phyloP scores from a whole-genome alignment of 2,113 vertebrate species.

The Carassius gibelio region DNA sequence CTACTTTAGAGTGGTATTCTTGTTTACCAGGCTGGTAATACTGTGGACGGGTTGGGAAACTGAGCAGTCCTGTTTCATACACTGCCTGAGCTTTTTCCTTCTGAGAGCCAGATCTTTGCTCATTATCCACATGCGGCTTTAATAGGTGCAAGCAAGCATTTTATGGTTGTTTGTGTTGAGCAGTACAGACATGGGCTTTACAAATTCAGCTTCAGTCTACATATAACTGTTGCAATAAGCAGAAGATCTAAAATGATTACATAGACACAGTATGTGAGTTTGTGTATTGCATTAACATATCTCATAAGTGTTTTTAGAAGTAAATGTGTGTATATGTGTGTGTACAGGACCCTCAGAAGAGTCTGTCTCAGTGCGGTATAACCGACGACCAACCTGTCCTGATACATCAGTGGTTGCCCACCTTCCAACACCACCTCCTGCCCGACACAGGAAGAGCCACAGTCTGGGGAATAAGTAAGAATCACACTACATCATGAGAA shows the following conservation, averaged over 20 bases:
- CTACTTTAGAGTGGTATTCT: neutral
- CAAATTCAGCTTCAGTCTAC: slow-evolving; percentile 6
- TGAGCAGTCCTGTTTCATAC: neutral
- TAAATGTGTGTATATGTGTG: neutral
- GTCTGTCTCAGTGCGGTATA: slow-evolving; percentile 80
- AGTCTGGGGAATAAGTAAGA: slow-evolving; percentile 93
- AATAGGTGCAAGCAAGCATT: slow-evolving; percentile 41
- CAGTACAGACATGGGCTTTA: slow-evolving; percentile 1
- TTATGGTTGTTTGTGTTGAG: slow-evolving; percentile 57
- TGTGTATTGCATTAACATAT: neutral
- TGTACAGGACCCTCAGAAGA: slow-evolving; percentile 83
- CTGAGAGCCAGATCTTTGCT: slow-evolving; percentile 35
- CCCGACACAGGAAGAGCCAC: slow-evolving; percentile 94
- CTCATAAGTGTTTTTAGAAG: neutral
- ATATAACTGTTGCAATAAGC: neutral
- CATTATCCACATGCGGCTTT: slow-evolving; percentile 52
- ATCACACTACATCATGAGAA: neutral
- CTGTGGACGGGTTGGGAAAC: neutral
- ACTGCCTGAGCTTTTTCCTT: neutral
- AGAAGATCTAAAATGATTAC: neutral
- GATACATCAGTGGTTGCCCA: slow-evolving; percentile 86
- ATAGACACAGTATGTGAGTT: neutral
- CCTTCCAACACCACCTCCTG: slow-evolving; percentile 86
- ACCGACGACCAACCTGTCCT: slow-evolving; percentile 89
- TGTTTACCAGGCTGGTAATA: slow-evolving; percentile 5